These are phyloP conservation scores for Liodrosophila aerea DNA, from an alignment of 2,888 invertebrate genomes.

Conservation along the genomic window DNA sequence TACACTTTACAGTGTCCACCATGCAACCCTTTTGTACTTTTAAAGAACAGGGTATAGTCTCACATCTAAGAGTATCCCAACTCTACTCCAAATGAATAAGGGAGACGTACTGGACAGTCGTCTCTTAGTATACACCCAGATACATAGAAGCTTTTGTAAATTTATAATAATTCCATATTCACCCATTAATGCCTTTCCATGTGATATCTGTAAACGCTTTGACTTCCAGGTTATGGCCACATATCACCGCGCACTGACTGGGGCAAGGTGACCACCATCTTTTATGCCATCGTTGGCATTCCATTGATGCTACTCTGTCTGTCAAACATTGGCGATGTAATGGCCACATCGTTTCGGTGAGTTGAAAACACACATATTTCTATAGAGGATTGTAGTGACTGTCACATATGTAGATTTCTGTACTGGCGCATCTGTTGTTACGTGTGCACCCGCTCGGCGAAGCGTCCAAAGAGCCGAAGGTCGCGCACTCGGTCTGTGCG, in stretches of 20 bases:
- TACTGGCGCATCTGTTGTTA: conserved; percentile 97
- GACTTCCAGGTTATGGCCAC: conserved; percentile 92
- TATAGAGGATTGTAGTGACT: neutral
- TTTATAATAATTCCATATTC: too few species aligned
- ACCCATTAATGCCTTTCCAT: neutral
- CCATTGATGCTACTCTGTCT: conserved; percentile 97
- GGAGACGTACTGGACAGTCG: too few species aligned
- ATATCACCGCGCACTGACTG: conserved; percentile 96
- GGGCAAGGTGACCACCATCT: conserved; percentile 96
- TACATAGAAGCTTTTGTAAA: too few species aligned
- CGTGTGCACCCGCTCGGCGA: conserved; percentile 91
- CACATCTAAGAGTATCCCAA: too few species aligned
- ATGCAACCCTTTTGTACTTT: too few species aligned
- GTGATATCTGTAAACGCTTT: neutral
- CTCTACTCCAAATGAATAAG: too few species aligned
- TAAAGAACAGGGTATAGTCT: too few species aligned
- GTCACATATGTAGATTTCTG: conserved; percentile 85
- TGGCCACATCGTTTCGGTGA: conserved; percentile 94
- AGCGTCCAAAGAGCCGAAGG: conserved; percentile 79
- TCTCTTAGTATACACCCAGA: too few species aligned
- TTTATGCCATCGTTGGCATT: conserved; percentile 97
- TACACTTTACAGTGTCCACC: too few species aligned
- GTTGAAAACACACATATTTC: conserved; percentile 7
- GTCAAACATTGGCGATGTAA: conserved; percentile 96
- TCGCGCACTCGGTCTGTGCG: conserved; percentile 69